Percentiles rank a stretch among this genome's conserved stretches.
Evolutionary conservation across 2,113 vertebrate genomes (phyloP).

Genomic region (Gorilla gorilla): DNA sequence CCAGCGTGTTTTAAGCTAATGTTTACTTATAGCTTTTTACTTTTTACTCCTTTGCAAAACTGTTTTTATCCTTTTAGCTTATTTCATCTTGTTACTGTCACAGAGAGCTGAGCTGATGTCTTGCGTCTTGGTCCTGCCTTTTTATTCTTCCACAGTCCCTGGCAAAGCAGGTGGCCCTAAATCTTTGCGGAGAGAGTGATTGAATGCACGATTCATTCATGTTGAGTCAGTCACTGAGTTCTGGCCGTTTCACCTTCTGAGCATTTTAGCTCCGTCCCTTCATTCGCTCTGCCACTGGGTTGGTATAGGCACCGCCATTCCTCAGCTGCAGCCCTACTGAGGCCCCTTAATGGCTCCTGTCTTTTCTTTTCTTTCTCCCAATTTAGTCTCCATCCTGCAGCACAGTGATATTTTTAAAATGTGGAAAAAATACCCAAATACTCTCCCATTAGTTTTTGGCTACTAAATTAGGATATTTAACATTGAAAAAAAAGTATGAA

Average conservation of each 20-base stretch:
- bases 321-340: not conserved
- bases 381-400: not conserved
- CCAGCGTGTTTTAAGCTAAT: conserved; percentile 31
- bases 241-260: not conserved
- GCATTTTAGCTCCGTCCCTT: not conserved
- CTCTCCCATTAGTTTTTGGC: not conserved
- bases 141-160: not conserved
- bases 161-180: not conserved
- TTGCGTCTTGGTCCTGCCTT: not conserved
- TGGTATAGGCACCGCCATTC: not conserved
- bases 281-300: not conserved
- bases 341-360: not conserved
- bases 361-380: not conserved
- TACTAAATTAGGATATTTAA: not conserved
- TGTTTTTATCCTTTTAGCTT: conserved; percentile 2
- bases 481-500: not conserved
- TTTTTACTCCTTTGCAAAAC: conserved; percentile 23
- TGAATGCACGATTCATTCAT: not conserved
- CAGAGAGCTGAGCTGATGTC: not conserved
- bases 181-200: not conserved
- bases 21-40: conserved; percentile 23
- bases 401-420: not conserved
- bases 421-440: not conserved
- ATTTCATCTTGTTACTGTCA: not conserved
- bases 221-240: not conserved